These are phyloP conservation scores for zebrafish (Danio rerio) DNA, from an alignment of 2,113 vertebrate species.

Conservation along the genomic window GRCz12tu NC_133189.1:30453001-30453500, in stretches of 20 bases:
- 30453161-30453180: constrained; percentile 29
- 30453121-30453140: background rate
- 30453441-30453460: too few relatives aligned
- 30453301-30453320: constrained; percentile 55
- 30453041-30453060: constrained; percentile 10
- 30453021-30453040: constrained; percentile 8
- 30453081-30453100: constrained; percentile 9
- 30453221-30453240: constrained; percentile 56
- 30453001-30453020: constrained; percentile 27
- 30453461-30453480: too few relatives aligned
- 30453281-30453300: constrained; percentile 60
- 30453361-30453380: constrained; percentile 37
- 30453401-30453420: too few relatives aligned
- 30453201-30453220: constrained; percentile 43
- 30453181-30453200: constrained; percentile 52
- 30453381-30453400: background rate
- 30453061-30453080: constrained; percentile 16
- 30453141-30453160: background rate
- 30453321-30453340: constrained; percentile 56
- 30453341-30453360: constrained; percentile 45
- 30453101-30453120: constrained; percentile 8
- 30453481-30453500: too few relatives aligned
- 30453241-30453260: constrained; percentile 59
- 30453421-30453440: too few relatives aligned
- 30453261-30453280: constrained; percentile 62